Conservation (phyloP, 1,140 invertebrate genomes). For the Papilio dardanus region DNA sequence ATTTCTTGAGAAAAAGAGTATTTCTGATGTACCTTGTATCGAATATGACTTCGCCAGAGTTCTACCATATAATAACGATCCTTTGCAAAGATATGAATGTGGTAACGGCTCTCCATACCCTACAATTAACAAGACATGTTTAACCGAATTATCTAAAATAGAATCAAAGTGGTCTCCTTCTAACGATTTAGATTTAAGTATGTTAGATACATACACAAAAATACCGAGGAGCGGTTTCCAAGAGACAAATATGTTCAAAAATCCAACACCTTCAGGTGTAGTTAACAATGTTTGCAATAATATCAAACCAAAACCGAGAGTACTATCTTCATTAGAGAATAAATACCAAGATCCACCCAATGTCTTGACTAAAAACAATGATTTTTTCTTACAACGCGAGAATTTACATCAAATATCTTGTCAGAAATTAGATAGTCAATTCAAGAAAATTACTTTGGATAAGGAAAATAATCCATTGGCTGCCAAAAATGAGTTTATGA, state of each 20-base stretch:
- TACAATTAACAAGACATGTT: slow-evolving; percentile 52
- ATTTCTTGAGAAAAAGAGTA: slow-evolving; percentile 56
- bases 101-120: slow-evolving; percentile 68
- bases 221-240: slow-evolving; percentile 40
- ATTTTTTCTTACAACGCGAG: slow-evolving; percentile 67
- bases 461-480: slow-evolving; percentile 64
- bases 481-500: slow-evolving; percentile 59
- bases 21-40: slow-evolving; percentile 39
- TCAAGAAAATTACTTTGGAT: slow-evolving; percentile 52
- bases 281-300: neutral
- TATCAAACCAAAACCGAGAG: neutral
- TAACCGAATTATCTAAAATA: slow-evolving; percentile 45
- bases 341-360: slow-evolving; percentile 50
- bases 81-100: slow-evolving; percentile 61
- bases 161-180: slow-evolving; percentile 54
- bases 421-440: slow-evolving; percentile 50
- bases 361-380: slow-evolving; percentile 53
- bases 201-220: slow-evolving; percentile 58
- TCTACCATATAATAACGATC: slow-evolving; percentile 57
- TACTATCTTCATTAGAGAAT: slow-evolving; percentile 56
- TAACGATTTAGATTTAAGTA: slow-evolving; percentile 70
- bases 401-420: slow-evolving; percentile 51
- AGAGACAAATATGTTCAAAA: slow-evolving; percentile 10
- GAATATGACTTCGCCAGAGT: slow-evolving; percentile 42
- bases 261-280: neutral